Conservation (phyloP, 2,888 invertebrate genomes). For the Oscheius sp. region DNA sequence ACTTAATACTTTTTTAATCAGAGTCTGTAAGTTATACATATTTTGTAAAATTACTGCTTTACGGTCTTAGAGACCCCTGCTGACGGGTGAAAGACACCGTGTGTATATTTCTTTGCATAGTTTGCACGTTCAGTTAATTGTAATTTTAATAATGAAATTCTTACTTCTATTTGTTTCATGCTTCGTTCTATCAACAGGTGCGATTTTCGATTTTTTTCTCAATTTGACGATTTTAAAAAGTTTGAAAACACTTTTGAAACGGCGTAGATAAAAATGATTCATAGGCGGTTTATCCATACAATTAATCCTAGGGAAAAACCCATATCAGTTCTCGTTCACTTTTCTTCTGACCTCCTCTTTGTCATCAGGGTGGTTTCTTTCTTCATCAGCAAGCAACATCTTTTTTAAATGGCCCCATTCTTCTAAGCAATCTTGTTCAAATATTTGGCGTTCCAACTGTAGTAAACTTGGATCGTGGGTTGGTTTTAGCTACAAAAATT, state of each 20-base stretch:
- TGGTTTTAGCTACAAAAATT: conserved; percentile 38
- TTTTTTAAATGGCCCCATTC: conserved; percentile 28
- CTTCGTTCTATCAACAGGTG: too few relatives aligned
- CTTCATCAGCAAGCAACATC: not conserved
- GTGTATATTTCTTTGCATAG: not conserved
- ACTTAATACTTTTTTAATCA: conserved; percentile 1
- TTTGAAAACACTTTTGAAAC: too few relatives aligned
- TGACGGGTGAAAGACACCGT: not conserved
- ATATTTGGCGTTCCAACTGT: conserved; percentile 40
- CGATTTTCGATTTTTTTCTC: too few relatives aligned
- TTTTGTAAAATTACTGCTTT: conserved; percentile 17
- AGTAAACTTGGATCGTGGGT: conserved; percentile 34
- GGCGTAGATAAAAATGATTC: too few relatives aligned
- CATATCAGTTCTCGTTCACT: not conserved
- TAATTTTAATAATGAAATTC: not conserved
- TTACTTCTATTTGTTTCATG: too few relatives aligned
- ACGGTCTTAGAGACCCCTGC: conserved; percentile 25
- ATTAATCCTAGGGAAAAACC: too few relatives aligned
- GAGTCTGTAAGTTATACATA: not conserved
- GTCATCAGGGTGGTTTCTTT: not conserved
- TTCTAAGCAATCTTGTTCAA: conserved; percentile 40
- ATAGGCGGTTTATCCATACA: too few relatives aligned
- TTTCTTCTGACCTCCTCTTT: not conserved
- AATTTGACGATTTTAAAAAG: too few relatives aligned
- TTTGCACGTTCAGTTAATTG: not conserved